Base-by-base conservation (phyloP, 2,888 invertebrate genomes). In the Agapetus fuscipes region DNA sequence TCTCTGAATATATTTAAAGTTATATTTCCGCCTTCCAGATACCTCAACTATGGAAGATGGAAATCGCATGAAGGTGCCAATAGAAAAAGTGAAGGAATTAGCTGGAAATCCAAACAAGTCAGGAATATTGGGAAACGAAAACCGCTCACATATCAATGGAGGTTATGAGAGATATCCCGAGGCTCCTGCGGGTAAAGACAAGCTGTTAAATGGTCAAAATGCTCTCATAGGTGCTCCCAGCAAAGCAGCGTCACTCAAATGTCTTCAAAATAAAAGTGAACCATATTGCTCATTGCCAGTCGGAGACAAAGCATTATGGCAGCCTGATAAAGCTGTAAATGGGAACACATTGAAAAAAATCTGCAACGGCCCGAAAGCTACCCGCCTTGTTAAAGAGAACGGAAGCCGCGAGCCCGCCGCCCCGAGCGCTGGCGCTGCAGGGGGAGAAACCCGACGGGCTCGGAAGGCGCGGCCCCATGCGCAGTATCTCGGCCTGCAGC, bases 401-500 rank as follows among this genome's bases (percentile, higher is more conserved):
- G 43, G 43, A 12, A 35, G n/a, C n/a, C n/a, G 20, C 14, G 3
- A 10, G 20, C 12, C 20, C 14, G 9, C 20, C 32, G 10, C 12
- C n/a, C n/a, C n/a, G n/a, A n/a, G n/a, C n/a, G n/a, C n/a, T n/a
- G n/a, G n/a, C n/a, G n/a, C n/a, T n/a, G 58, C 52, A 67, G 66
- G 56, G 67, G 64, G 51, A 59, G 62, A 56, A 68, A 67, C 53
- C 50, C 56, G 51, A 64, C 66, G 49, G 41, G 34, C 3, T 25
- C 64, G 43, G 64, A 64, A 52, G 52, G 65, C 50, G 66, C 65
- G 32, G 81, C 82, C n/a, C 54, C 81, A 81, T 64, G 78, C 78
- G 33, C 82, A 83, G 54, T 82, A 80, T 57, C 62, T 82, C 50
- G 81, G 82, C 10, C 59, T 83, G 39, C 81, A 82, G 55, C 78